Base-by-base conservation (phyloP, 2,888 invertebrate genomes). In the Dryobotodes eremita region DNA sequence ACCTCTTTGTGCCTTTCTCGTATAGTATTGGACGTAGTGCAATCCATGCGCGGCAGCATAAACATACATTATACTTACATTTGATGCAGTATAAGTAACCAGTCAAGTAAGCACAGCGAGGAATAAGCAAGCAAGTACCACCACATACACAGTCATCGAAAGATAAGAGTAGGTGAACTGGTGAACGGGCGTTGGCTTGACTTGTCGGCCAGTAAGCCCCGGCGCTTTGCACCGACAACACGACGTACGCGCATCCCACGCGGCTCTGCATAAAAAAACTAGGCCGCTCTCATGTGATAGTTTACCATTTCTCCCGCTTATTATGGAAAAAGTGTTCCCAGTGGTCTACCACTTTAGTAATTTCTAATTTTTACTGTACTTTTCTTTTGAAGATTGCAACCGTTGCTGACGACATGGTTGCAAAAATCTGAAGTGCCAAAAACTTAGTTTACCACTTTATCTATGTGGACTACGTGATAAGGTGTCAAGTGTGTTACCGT, bases 81-180 rank as follows among this genome's bases (percentile, higher is more conserved):
- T 92, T 86, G 89, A 88, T 91, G 91, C 90, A 91, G 91, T 91
- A 90, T 88, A 88, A 90, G 91, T 89, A 93, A 93, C 94, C 93
- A 92, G 94, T 94, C 91, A 90, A 92, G 94, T 93, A 89, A 93
- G 93, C 92, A 90, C 91, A 89, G 90, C 87, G 89, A 89, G 90
- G 91, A 92, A 93, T 90, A 91, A 93, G 91, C 91, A 89, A 92
- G 89, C 89, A 86, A 90, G 86, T 87, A 86, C 80, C 80, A 81
- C 82, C 86, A 86, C 88, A 89, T 91, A 92, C 91, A 91, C 92
- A 92, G 93, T 92, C 94, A 93, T 94, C 93, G 92, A 89, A 89
- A 95, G 96, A 96, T 96, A 96, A 96, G 94, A 95, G 94, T 94
- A 94, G 95, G 95, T 94, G 95, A 94, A 95, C 94, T 94, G 94